These are phyloP conservation scores for Cossypha niveicapilla DNA, from an alignment of 2,797 vertebrate genomes.

Conservation along the genomic window DNA sequence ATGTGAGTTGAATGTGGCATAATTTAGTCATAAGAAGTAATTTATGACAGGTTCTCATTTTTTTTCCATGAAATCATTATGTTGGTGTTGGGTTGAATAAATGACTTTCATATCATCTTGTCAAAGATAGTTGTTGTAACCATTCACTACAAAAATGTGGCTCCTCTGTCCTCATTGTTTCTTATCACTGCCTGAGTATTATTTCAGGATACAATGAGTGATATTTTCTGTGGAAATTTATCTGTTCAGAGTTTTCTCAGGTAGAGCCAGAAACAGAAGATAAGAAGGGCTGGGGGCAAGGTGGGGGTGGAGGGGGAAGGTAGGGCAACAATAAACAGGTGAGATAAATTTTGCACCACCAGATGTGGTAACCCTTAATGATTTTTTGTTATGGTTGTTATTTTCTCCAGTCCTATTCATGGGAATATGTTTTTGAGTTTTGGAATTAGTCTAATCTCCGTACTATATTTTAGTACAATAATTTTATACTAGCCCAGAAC, in stretches of 20 bases:
- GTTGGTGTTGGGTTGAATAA: slow-evolving; percentile 41
- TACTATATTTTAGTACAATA: background rate
- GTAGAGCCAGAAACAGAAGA: background rate
- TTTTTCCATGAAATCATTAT: slow-evolving; percentile 18
- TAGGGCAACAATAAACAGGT: background rate
- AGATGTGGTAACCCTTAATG: background rate
- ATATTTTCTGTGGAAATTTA: background rate
- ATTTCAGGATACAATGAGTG: background rate
- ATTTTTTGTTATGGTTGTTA: background rate
- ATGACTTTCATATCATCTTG: slow-evolving; percentile 54
- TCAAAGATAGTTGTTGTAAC: slow-evolving; percentile 46
- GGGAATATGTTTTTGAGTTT: background rate
- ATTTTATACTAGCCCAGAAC: background rate
- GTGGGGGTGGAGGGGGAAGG: background rate
- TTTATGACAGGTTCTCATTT: slow-evolving; percentile 43
- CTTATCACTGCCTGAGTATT: background rate
- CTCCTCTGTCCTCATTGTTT: slow-evolving; percentile 3
- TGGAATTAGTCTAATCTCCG: background rate
- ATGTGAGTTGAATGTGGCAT: slow-evolving; percentile 42
- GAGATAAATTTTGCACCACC: background rate
- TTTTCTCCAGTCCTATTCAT: background rate
- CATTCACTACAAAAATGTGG: slow-evolving; percentile 44
- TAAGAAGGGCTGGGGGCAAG: background rate
- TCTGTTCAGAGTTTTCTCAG: background rate
- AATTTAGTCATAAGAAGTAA: slow-evolving; percentile 63